Evolutionary conservation across 2,113 vertebrate species (phyloP).

Genomic region (Isichthys henryi): DNA sequence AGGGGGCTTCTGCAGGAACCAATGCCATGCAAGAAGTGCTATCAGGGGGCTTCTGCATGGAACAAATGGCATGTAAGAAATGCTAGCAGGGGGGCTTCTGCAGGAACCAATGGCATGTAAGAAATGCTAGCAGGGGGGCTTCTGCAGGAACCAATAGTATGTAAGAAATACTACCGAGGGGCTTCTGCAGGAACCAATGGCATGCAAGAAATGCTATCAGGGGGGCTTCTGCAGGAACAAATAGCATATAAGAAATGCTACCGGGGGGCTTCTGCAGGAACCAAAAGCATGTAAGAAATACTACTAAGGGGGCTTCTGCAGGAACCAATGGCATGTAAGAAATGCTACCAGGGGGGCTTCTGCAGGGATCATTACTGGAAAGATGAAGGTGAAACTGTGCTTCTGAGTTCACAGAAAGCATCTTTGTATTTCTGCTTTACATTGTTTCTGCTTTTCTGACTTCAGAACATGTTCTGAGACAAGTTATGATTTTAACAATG

Average conservation of each 20-base stretch:
- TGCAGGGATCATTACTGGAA: not conserved
- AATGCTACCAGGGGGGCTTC: no score
- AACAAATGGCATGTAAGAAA: not conserved
- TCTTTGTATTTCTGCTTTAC: not conserved
- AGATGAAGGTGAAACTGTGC: not conserved
- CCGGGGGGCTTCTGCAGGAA: not conserved
- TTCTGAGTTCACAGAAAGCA: not conserved
- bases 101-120: no score
- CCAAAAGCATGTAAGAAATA: not conserved
- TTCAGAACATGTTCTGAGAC: not conserved
- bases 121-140: not conserved
- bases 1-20: not conserved
- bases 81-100: not conserved
- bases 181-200: no score
- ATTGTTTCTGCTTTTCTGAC: not conserved
- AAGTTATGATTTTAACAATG: not conserved
- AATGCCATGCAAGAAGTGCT: not conserved
- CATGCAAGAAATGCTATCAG: no score
- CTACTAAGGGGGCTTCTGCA: no score
- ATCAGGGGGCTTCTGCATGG: no score
- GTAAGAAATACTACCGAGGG: no score
- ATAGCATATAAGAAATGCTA: not conserved
- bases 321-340: no score
- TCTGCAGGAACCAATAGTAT: not conserved
- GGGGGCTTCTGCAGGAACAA: not conserved